Evolutionary conservation across 2,797 vertebrate species (phyloP), one percentile per base, ranked within the genome.

Genomic region (Falco berigora): DNA sequence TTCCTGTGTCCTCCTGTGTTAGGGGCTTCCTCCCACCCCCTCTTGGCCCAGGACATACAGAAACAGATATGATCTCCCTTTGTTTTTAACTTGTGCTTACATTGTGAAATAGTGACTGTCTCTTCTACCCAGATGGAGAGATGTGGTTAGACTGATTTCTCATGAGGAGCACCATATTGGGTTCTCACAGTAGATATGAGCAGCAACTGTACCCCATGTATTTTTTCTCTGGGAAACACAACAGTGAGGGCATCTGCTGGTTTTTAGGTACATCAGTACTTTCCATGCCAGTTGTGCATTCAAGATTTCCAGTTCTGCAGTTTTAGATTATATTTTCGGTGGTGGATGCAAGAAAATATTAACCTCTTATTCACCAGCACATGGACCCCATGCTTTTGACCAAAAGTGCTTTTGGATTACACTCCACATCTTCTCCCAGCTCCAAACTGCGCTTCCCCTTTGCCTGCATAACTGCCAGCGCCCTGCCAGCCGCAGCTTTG

Each of bases 191-290:
- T 2, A 28, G 28, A 16, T 55, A 13, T 4, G 32, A 81, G 32
- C 50, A 84, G 23, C 23, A 23, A 25, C 47, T 4, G 0, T 22
- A 21, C 7, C 4, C 4, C 4, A 1, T 40, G 10, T 2, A 3
- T 34, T 53, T 32, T 23, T 14, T 2, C 1, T 63, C 40, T 42
- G 36, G 23, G 14, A 36, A 34, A 34, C 42, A 52, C 58, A 76
- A 30, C 52, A 64, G 46, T 42, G 58, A 66, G 62, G 47, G 40
- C 47, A n/a, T 49, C 40, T 30, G 36, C 16, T 67, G 47, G 10
- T 63, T 81, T 64, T 58, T 15, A 34, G n/a, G 44, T 34, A 34
- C 28, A 12, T 6, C 25, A 38, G 32, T 40, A 38, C 38, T 66
- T 78, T 47, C 63, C 28, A 15, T 50, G 19, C 30, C 27, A 34